A percentile compares a stretch with the other conserved stretches of the same genome.
Evolutionary conservation across 2,113 vertebrate species (phyloP).

Genomic region (Tor tambroides): DNA sequence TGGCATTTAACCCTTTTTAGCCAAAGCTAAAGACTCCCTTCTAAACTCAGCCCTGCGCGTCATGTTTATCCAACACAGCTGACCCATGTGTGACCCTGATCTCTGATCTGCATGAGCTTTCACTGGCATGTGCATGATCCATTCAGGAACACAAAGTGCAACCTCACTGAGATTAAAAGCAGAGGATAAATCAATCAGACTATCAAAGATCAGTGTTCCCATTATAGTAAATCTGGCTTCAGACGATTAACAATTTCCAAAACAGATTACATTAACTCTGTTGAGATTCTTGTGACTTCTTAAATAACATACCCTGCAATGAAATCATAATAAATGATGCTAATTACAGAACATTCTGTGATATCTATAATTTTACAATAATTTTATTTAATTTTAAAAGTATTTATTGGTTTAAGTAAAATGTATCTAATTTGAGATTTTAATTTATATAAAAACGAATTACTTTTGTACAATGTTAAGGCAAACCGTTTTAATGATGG

Average conservation of each 20-base stretch:
- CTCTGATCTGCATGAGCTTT: neutral
- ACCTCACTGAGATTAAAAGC: neutral
- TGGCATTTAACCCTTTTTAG: neutral
- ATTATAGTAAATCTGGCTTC: slow-evolving; percentile 64
- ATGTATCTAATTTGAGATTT: neutral
- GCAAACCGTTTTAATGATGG: too few species aligned
- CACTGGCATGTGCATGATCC: neutral
- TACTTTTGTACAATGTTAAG: too few species aligned
- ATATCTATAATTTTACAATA: too few species aligned
- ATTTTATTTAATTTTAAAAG: neutral
- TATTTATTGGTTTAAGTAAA: neutral
- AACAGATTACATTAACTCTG: slow-evolving; percentile 50
- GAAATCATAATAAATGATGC: neutral
- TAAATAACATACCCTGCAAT: neutral
- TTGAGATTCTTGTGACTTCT: neutral
- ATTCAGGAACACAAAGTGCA: neutral
- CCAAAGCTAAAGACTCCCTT: neutral
- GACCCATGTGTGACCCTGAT: slow-evolving; percentile 17
- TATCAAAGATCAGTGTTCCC: slow-evolving; percentile 55
- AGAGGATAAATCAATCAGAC: slow-evolving; percentile 25
- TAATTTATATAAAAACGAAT: too few species aligned
- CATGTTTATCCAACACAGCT: slow-evolving; percentile 30
- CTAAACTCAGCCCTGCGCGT: neutral
- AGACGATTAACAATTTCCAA: slow-evolving; percentile 60
- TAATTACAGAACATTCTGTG: neutral